These are phyloP conservation scores for Lathronympha strigana DNA, from an alignment of 2,888 invertebrate species.

Conservation along the genomic window DNA sequence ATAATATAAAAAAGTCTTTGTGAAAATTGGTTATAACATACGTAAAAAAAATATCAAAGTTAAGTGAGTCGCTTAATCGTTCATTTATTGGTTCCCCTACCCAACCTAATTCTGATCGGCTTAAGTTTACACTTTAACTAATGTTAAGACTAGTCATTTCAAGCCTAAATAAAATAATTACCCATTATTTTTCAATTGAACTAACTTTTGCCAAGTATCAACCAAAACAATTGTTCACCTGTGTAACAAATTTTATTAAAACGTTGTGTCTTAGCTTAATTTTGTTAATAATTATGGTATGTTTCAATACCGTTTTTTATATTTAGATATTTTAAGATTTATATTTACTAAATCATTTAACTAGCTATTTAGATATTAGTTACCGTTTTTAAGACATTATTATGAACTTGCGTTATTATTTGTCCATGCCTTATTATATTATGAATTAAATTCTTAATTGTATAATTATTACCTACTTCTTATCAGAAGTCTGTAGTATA, in stretches of 20 bases:
- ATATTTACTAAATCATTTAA: constrained; percentile 46
- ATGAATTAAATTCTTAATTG: constrained; percentile 13
- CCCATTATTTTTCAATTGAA: constrained; percentile 50
- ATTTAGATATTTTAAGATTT: constrained; percentile 57
- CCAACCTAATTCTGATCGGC: constrained; percentile 12
- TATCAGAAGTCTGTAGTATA: neutral
- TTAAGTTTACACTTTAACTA: constrained; percentile 42
- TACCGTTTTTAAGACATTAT: constrained; percentile 52
- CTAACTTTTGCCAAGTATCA: constrained; percentile 62
- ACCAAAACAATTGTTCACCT: constrained; percentile 81
- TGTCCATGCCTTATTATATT: constrained; percentile 30
- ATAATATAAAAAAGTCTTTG: too few relatives aligned
- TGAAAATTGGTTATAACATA: too few relatives aligned
- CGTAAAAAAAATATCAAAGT: too few relatives aligned
- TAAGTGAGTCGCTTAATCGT: too few relatives aligned
- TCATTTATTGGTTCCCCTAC: too few relatives aligned
- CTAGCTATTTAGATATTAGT: constrained; percentile 55
- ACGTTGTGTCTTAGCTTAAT: constrained; percentile 75
- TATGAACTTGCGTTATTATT: constrained; percentile 43
- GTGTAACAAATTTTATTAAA: constrained; percentile 81
- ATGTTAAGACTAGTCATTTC: constrained; percentile 55
- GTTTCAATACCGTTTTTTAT: constrained; percentile 67
- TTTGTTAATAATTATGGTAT: constrained; percentile 67
- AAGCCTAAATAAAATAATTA: constrained; percentile 55
- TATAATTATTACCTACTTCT: constrained; percentile 1